Evolutionary conservation across 2,113 vertebrate species (phyloP).

Genomic region (Scytalopus superciliaris): DNA sequence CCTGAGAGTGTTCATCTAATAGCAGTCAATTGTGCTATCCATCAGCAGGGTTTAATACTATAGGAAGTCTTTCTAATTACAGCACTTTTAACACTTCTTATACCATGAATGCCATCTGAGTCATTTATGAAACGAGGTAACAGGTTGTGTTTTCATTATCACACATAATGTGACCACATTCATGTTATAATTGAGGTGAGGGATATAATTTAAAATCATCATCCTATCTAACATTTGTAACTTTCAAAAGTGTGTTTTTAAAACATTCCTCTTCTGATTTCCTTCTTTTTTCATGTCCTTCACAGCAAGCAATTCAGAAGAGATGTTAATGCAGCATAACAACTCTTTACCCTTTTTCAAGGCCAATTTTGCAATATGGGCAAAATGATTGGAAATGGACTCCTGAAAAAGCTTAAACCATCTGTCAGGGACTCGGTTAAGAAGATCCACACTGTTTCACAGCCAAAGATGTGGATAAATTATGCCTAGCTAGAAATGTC

Average conservation of each 20-base stretch:
- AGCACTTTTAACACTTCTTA: conserved; percentile 30
- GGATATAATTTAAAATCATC: conserved; percentile 20
- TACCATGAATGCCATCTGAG: not conserved
- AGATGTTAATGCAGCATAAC: conserved; percentile 77
- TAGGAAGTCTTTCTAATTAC: conserved; percentile 53
- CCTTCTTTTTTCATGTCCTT: conserved; percentile 72
- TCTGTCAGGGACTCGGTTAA: conserved; percentile 82
- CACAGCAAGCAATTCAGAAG: conserved; percentile 75
- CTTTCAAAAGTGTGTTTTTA: conserved; percentile 48
- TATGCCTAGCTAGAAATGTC: conserved; percentile 74
- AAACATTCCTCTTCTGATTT: conserved; percentile 53
- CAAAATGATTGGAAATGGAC: conserved; percentile 79
- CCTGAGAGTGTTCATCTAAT: conserved; percentile 41
- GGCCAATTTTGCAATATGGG: conserved; percentile 83
- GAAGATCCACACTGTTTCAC: conserved; percentile 77
- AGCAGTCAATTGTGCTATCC: not conserved
- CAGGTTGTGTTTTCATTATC: conserved; percentile 52
- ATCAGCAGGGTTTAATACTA: conserved; percentile 54
- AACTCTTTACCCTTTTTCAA: conserved; percentile 81
- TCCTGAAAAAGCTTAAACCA: conserved; percentile 80
- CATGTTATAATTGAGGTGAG: conserved; percentile 33
- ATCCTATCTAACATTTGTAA: conserved; percentile 6
- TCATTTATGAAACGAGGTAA: conserved; percentile 28
- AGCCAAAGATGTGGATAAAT: conserved; percentile 80
- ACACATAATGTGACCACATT: not conserved